A percentile compares a stretch with the other conserved stretches of the same genome.
Conservation (phyloP, 1,140 invertebrate species). For the Drosophila littoralis region DNA sequence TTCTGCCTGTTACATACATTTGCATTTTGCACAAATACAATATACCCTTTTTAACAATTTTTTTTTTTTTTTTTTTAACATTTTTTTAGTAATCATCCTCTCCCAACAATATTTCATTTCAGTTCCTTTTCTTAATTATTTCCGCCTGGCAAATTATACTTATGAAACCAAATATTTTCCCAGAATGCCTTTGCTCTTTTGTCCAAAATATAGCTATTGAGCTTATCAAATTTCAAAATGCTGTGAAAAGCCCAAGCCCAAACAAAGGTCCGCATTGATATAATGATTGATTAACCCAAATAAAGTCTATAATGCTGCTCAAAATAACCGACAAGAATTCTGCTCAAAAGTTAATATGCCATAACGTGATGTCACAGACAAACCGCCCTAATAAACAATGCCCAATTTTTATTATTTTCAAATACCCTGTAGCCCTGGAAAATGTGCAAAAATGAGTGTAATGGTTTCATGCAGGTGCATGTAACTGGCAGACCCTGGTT, state of each 20-base stretch:
- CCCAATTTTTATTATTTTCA: background rate
- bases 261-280: conserved; percentile 2
- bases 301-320: conserved; percentile 1
- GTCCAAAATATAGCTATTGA: background rate
- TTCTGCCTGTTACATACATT: no score
- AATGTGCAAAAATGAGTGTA: background rate
- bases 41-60: no score
- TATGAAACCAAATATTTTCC: background rate
- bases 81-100: no score
- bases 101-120: no score
- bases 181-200: no score
- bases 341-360: conserved; percentile 57
- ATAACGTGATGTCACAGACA: conserved; percentile 35
- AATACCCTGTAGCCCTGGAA: background rate
- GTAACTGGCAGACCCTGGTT: background rate
- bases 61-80: background rate
- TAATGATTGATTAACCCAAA: conserved; percentile 34
- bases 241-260: background rate
- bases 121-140: background rate
- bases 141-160: background rate
- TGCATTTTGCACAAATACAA: no score
- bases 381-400: background rate
- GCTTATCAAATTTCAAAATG: conserved; percentile 32
- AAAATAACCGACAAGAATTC: background rate
- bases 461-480: background rate